Percentiles rank a stretch among this genome's conserved stretches.
phyloP scores from a whole-genome alignment of 2,888 invertebrate genomes.

The Carpatolechia fugitivella region DNA sequence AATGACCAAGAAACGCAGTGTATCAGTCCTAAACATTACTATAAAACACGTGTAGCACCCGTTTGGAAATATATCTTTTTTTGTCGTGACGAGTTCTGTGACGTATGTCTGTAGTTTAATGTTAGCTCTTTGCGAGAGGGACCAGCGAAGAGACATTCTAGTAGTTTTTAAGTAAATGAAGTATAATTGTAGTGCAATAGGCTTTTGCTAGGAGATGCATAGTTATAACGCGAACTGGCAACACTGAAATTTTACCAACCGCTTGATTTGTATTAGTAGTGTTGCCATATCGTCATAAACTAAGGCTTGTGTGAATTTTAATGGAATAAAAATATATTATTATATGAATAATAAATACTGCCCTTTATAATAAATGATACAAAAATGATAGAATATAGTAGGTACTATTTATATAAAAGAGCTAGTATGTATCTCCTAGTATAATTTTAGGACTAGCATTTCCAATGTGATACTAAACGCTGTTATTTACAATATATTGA shows the following conservation, averaged over 20 bases:
- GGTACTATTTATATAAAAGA: neutral
- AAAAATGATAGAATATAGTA: too few species aligned
- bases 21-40: slow-evolving; percentile 17
- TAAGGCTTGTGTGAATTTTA: too few species aligned
- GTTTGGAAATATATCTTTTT: slow-evolving; percentile 30
- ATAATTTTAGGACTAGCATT: slow-evolving; percentile 9
- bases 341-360: too few species aligned
- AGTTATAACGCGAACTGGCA: neutral
- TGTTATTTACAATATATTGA: slow-evolving; percentile 4
- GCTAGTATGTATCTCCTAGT: neutral
- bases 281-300: too few species aligned
- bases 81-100: slow-evolving; percentile 47
- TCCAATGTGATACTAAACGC: slow-evolving; percentile 12
- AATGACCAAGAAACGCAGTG: neutral
- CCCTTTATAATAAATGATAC: too few species aligned
- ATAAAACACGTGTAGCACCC: slow-evolving; percentile 39
- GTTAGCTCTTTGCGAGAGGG: slow-evolving; percentile 16
- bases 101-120: neutral
- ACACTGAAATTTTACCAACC: neutral
- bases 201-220: neutral
- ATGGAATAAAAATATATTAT: too few species aligned
- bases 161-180: slow-evolving; percentile 7
- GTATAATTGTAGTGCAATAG: slow-evolving; percentile 5
- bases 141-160: slow-evolving; percentile 21
- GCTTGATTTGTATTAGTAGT: too few species aligned